Evolutionary conservation across 2,797 vertebrate species (phyloP).

Genomic region (Eleutherodactylus coqui): DNA sequence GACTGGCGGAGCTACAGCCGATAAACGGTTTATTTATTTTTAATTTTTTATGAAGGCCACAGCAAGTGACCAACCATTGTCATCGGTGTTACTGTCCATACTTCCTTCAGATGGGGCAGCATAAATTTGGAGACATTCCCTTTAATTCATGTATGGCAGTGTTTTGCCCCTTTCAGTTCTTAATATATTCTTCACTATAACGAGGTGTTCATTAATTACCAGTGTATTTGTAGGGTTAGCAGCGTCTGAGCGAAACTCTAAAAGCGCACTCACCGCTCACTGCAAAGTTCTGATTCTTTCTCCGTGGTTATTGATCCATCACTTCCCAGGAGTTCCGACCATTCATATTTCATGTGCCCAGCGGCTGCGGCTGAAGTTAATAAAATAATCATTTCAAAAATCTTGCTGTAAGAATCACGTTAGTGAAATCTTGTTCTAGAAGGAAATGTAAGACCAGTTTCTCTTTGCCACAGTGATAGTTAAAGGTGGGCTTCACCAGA

Average conservation of each 20-base stretch:
- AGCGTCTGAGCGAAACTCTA: slow-evolving; percentile 44
- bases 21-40: too few relatives aligned
- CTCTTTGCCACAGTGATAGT: slow-evolving; percentile 25
- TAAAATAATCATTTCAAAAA: slow-evolving; percentile 68
- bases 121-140: too few relatives aligned
- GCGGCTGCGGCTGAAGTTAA: slow-evolving; percentile 71
- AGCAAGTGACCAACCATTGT: too few relatives aligned
- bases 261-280: not conserved
- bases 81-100: too few relatives aligned
- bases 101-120: too few relatives aligned
- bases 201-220: not conserved
- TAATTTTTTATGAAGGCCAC: too few relatives aligned
- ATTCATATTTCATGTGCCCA: slow-evolving; percentile 82
- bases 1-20: too few relatives aligned
- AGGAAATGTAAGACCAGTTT: slow-evolving; percentile 10
- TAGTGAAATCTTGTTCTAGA: slow-evolving; percentile 50
- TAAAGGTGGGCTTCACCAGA: not conserved
- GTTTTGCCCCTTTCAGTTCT: too few relatives aligned
- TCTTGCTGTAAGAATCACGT: slow-evolving; percentile 53
- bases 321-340: slow-evolving; percentile 70
- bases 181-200: too few relatives aligned
- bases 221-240: not conserved
- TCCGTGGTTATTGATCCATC: slow-evolving; percentile 73
- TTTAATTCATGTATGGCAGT: too few relatives aligned
- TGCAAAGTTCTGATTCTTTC: slow-evolving; percentile 77